Evolutionary conservation across 2,113 vertebrate genomes (phyloP), one percentile per base, ranked within the genome.

Genomic region (Panurus biarmicus): DNA sequence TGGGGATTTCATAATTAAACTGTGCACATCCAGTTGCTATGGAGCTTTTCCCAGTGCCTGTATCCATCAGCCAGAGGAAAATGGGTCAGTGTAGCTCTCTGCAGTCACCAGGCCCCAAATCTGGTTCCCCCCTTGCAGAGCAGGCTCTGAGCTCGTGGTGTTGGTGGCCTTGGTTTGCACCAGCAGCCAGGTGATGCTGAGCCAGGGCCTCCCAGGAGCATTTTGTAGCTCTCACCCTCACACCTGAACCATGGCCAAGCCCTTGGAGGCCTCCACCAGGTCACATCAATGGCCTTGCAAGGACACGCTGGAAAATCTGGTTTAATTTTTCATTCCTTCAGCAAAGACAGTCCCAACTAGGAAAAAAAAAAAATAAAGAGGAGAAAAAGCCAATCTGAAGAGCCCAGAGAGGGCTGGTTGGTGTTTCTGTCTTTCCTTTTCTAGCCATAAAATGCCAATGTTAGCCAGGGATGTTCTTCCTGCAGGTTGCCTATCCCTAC

Each of bases 1-100:
- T n/a, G 64, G 95, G 91, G 94, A 95, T 89, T 92, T 77, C 19
- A 69, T 82, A 79, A 95, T 91, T 82, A 93, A 93, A 80, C 89
- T 81, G 66, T 22, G 51, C 61, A 84, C 66, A 54, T 92, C 94
- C 91, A 85, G 97, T 98, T 97, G 96, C 97, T 97, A 96, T 96
- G 93, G 97, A 25, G 66, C 58, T 70, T n/a, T 81, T 64, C 85
- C 94, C 94, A 69, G 83, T 7, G 29, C 87, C 48, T 29, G 81
- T 51, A 95, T 95, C 95, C 84, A 26, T 78, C 92, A 93, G 93
- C 77, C 69, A 40, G 86, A 90, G 85, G 82, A 95, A 98, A 97
- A 85, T 96, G 96, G 97, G 96, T 97, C 97, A 97, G 73, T 19
- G 45, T 26, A 14, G 17, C 44, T 90, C 56, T 48, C 50, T 50